Percentiles rank a stretch among this genome's conserved stretches.
Evolutionary conservation across 2,797 vertebrate species (phyloP).

Genomic region (Hypotaenidia okinawae): DNA sequence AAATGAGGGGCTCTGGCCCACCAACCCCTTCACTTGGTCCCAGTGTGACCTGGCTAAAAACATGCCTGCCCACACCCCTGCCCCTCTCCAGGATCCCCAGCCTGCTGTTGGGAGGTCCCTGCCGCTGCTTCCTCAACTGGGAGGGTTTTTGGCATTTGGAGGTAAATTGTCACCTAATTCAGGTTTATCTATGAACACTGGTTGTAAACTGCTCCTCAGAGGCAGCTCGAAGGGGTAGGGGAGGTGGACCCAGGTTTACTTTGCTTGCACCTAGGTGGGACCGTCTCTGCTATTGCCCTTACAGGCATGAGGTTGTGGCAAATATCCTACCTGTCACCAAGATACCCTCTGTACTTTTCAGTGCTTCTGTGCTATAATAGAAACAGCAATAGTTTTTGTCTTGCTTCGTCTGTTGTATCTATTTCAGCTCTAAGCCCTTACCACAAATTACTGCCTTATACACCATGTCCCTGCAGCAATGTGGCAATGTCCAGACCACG

Average conservation of each 20-base stretch:
- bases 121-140: not conserved
- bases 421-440: slow-evolving; percentile 12
- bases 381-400: not conserved
- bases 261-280: not conserved
- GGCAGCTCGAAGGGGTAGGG: not conserved
- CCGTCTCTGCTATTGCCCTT: not conserved
- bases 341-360: not conserved
- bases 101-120: rapidly evolving
- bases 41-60: not conserved
- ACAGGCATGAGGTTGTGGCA: not conserved
- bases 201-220: not conserved
- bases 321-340: not conserved
- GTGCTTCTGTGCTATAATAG: not conserved
- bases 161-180: slow-evolving; percentile 16
- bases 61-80: not conserved
- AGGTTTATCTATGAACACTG: not conserved
- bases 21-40: not conserved
- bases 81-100: not conserved
- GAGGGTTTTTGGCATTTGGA: not conserved
- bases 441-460: slow-evolving; percentile 10
- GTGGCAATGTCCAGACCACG: not conserved
- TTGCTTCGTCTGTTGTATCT: not conserved
- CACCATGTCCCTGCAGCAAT: not conserved
- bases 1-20: not conserved
- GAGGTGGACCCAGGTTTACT: not conserved